Evolutionary conservation across 2,797 vertebrate species (phyloP).

Genomic region (Sandelia bainsii): DNA sequence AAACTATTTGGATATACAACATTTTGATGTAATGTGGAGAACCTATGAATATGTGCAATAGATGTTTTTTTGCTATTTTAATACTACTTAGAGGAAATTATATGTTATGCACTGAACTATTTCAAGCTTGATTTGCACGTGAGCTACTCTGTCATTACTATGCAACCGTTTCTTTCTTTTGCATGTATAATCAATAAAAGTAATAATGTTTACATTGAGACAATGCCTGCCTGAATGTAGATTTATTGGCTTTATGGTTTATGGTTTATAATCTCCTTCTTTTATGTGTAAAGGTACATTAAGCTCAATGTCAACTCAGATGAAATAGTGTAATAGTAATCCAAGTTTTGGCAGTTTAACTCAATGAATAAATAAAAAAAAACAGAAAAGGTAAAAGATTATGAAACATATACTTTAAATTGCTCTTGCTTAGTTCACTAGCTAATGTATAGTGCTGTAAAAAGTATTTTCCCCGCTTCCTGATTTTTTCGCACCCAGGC

Average conservation of each 20-base stretch:
- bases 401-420: no score
- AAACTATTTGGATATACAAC: conserved; percentile 1
- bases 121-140: conserved; percentile 65
- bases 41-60: conserved; percentile 43
- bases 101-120: conserved; percentile 43
- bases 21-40: conserved; percentile 36
- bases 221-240: conserved; percentile 26
- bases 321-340: no score
- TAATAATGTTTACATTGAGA: conserved; percentile 75
- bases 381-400: neutral
- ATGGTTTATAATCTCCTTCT: neutral
- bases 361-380: neutral
- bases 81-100: conserved; percentile 15
- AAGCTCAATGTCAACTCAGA: no score
- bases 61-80: conserved; percentile 2
- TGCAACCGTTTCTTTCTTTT: conserved; percentile 63
- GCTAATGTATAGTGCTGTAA: no score
- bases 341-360: no score
- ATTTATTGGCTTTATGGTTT: conserved; percentile 15
- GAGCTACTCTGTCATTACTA: conserved; percentile 54
- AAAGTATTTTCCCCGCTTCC: no score
- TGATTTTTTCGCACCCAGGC: no score
- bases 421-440: neutral
- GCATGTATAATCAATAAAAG: conserved; percentile 74
- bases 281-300: neutral